These are phyloP conservation scores for Lasius fuliginosus DNA, from an alignment of 2,888 invertebrate genomes.

Conservation along the genomic window DNA sequence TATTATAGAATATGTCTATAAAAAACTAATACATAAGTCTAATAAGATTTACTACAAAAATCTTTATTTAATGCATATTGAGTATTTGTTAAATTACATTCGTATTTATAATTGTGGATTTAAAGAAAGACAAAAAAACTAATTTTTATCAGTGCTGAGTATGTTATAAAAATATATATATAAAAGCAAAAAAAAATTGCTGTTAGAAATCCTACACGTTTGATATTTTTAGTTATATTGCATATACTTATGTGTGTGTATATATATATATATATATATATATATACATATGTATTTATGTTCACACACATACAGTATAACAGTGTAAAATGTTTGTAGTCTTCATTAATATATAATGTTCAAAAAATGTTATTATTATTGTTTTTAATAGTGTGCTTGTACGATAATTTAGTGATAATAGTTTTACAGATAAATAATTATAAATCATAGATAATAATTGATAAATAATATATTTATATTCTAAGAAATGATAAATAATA, in stretches of 20 bases:
- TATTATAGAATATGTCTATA: slow-evolving; percentile 36
- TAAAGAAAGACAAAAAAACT: background rate
- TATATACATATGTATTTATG: background rate
- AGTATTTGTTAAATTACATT: background rate
- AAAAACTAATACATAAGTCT: background rate
- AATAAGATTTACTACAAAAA: slow-evolving; percentile 13
- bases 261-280: background rate
- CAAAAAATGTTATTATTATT: slow-evolving; percentile 10
- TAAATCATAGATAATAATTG: background rate
- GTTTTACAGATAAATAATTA: slow-evolving; percentile 6
- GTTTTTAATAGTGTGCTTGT: slow-evolving; percentile 23
- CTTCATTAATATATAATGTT: slow-evolving; percentile 3
- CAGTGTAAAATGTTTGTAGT: background rate
- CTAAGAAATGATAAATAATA: background rate
- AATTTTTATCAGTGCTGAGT: background rate
- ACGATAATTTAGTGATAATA: slow-evolving; percentile 6
- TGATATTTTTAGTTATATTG: background rate
- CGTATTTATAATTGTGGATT: background rate
- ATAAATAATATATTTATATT: background rate
- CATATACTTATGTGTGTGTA: background rate
- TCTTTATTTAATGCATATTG: background rate
- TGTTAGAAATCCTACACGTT: background rate
- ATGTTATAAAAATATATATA: background rate
- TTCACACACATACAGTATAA: background rate
- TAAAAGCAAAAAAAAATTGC: background rate